These are phyloP conservation scores for Dallia pectoralis DNA, from an alignment of 2,797 vertebrate genomes.

Conservation along the genomic window DNA sequence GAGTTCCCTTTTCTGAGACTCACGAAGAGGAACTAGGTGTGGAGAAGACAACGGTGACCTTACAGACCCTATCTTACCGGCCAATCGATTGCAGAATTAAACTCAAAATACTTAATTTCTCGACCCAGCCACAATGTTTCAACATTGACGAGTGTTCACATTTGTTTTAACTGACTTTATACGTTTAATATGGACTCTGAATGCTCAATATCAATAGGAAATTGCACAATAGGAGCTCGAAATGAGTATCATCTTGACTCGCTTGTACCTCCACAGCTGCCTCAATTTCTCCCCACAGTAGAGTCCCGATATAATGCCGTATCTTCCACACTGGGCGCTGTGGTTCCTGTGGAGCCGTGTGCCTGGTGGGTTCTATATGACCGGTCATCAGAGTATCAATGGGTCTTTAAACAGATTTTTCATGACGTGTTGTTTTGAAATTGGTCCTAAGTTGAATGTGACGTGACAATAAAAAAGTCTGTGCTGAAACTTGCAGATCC, in stretches of 20 bases:
- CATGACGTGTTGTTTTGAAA: too few species aligned
- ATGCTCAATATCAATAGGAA: slow-evolving; percentile 7
- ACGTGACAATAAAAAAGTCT: too few species aligned
- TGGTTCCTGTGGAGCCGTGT: slow-evolving; percentile 40
- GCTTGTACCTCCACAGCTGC: not conserved
- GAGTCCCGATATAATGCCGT: not conserved
- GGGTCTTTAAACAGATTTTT: too few species aligned
- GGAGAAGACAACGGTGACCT: slow-evolving; percentile 19
- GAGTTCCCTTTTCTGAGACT: slow-evolving; percentile 25
- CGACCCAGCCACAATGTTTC: not conserved
- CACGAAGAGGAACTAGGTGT: slow-evolving; percentile 28
- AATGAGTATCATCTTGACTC: slow-evolving; percentile 3
- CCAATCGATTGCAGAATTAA: slow-evolving; percentile 16
- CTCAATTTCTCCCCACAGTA: not conserved
- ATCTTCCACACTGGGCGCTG: slow-evolving; percentile 19
- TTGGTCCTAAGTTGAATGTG: too few species aligned
- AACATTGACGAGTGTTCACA: slow-evolving; percentile 14
- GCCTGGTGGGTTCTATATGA: slow-evolving; percentile 47
- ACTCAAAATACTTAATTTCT: not conserved
- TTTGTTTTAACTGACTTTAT: slow-evolving; percentile 11
- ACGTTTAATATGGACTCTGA: not conserved
- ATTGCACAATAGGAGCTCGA: not conserved
- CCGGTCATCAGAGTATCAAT: too few species aligned
- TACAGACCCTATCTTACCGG: slow-evolving; percentile 19
- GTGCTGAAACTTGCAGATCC: too few species aligned